Conservation (phyloP, 2,797 vertebrate species). For the Crypturellus tataupa region DNA sequence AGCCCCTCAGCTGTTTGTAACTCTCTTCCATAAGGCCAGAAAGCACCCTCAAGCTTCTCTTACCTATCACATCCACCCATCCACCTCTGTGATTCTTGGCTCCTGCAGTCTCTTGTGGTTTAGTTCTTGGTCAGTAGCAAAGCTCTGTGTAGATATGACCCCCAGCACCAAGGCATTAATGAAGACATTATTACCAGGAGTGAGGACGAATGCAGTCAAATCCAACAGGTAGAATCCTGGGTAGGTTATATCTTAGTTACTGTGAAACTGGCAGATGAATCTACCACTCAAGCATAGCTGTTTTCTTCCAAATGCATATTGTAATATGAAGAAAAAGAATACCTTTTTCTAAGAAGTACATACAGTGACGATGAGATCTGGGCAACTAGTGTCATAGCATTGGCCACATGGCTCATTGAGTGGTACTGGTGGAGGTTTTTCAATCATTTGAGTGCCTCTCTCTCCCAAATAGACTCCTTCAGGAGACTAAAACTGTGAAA, state of each 20-base stretch:
- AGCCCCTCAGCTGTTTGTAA: not conserved
- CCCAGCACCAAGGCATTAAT: not conserved
- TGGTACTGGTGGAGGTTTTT: no score
- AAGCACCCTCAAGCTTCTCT: not conserved
- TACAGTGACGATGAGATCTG: no score
- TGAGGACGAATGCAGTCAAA: not conserved
- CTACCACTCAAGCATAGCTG: not conserved
- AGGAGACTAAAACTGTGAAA: not conserved
- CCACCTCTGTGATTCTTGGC: not conserved
- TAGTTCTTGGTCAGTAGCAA: not conserved
- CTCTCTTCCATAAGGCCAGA: not conserved
- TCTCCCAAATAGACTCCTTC: not conserved
- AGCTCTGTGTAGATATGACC: not conserved
- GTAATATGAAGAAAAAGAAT: no score
- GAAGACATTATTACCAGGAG: no score
- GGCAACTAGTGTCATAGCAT: no score
- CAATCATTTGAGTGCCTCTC: not conserved
- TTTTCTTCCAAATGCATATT: not conserved
- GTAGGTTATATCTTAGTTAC: not conserved
- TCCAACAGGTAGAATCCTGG: not conserved
- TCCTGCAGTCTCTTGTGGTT: not conserved
- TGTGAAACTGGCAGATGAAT: not conserved
- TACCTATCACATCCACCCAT: not conserved
- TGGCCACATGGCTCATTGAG: no score
- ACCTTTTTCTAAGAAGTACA: no score